These are phyloP conservation scores for Bombus confusus DNA, from an alignment of 1,140 invertebrate genomes.

Conservation along the genomic window DNA sequence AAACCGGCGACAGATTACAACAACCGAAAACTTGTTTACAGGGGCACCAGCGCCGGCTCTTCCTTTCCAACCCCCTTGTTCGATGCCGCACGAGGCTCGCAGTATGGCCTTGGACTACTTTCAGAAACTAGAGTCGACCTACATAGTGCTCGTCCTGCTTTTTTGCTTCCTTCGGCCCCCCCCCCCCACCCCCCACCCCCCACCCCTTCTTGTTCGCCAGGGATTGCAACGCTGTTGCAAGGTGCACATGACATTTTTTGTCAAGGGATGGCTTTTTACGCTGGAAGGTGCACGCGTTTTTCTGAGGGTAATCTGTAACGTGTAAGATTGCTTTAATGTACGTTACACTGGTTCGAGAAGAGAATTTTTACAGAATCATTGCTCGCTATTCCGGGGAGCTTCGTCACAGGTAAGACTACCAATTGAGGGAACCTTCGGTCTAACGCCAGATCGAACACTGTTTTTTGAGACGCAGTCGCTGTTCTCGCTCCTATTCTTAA, in stretches of 20 bases:
- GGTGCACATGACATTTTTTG: not conserved
- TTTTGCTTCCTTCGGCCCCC: not conserved
- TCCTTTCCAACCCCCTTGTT: slow-evolving; percentile 8
- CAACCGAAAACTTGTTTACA: slow-evolving; percentile 60
- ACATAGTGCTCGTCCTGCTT: not conserved
- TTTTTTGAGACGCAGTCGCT: not conserved
- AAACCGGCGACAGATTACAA: slow-evolving; percentile 72
- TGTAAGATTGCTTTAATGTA: too few species aligned
- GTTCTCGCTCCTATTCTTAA: not conserved
- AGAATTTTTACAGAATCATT: not conserved
- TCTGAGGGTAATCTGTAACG: not conserved
- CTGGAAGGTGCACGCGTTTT: not conserved
- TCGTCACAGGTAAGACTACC: too few species aligned
- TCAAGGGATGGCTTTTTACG: not conserved
- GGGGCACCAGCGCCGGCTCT: slow-evolving; percentile 24
- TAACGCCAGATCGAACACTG: not conserved
- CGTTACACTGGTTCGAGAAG: not conserved
- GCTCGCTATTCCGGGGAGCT: fast-evolving
- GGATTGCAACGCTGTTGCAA: not conserved
- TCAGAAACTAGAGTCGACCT: not conserved
- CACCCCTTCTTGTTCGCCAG: too few species aligned
- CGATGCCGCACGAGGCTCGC: not conserved
- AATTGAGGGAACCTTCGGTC: too few species aligned
- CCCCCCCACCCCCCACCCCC: too few species aligned
- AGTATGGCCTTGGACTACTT: slow-evolving; percentile 25